phyloP scores from a whole-genome alignment of 2,113 vertebrate species.

The Muntiacus reevesi region DNA sequence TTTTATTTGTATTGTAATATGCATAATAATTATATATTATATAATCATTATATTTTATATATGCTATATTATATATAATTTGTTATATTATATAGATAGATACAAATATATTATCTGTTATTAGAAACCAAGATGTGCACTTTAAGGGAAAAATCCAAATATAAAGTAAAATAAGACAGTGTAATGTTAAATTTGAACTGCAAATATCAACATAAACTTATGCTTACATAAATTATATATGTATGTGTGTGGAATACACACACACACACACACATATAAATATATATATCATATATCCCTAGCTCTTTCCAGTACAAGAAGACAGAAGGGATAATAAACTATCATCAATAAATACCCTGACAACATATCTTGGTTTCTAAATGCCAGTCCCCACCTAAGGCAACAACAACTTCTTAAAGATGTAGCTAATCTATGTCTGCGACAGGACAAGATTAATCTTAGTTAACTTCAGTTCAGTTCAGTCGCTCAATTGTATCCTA shows the following conservation, averaged over 20 bases:
- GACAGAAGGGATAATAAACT: background rate
- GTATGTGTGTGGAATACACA: background rate
- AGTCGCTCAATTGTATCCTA: background rate
- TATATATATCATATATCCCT: background rate
- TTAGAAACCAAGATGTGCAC: background rate
- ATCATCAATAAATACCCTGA: background rate
- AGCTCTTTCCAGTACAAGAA: background rate
- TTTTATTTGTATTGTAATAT: background rate
- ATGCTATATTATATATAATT: background rate
- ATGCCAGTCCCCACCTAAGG: background rate
- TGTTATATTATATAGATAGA: background rate
- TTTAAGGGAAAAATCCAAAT: background rate
- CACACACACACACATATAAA: background rate
- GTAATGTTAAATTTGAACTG: background rate
- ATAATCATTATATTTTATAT: background rate
- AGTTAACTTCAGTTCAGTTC: background rate
- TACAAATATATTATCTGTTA: background rate
- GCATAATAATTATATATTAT: background rate
- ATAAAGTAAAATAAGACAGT: conserved; percentile 5
- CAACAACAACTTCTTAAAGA: background rate
- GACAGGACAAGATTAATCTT: background rate
- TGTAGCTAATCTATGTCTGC: background rate
- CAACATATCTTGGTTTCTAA: background rate
- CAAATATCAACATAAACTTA: background rate
- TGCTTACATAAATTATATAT: background rate